Conservation (phyloP, 2,113 vertebrate genomes). For the Cynoglossus semilaevis region DNA sequence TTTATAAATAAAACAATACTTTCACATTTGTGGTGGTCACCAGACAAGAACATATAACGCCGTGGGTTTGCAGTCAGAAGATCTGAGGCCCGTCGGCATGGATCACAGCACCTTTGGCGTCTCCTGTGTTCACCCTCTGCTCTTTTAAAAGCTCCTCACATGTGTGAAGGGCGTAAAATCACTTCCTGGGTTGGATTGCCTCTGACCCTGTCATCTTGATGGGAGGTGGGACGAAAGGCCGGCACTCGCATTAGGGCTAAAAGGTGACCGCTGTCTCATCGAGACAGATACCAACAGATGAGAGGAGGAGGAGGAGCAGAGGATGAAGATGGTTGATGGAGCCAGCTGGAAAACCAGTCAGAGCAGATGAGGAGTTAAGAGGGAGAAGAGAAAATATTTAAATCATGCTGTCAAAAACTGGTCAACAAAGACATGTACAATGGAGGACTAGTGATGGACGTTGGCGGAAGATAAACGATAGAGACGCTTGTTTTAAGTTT, state of each 20-base stretch:
- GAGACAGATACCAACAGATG: conserved; percentile 59
- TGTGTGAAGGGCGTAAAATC: conserved; percentile 62
- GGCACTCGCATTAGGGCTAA: conserved; percentile 43
- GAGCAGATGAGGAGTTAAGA: conserved; percentile 13
- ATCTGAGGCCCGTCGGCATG: conserved; percentile 25
- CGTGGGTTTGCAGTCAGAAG: neutral
- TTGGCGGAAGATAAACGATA: too few species aligned
- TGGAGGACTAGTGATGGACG: too few species aligned
- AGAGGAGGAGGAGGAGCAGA: conserved; percentile 21
- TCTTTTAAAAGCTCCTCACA: conserved; percentile 37
- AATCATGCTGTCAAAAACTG: neutral
- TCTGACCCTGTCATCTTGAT: conserved; percentile 53
- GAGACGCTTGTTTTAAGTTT: too few species aligned
- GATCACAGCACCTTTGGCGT: conserved; percentile 18
- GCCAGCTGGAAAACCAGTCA: conserved; percentile 67
- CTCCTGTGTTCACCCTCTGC: conserved; percentile 23
- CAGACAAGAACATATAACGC: too few species aligned
- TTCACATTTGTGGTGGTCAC: too few species aligned
- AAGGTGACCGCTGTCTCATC: conserved; percentile 50
- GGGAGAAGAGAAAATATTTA: neutral
- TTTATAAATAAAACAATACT: too few species aligned
- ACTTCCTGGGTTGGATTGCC: conserved; percentile 54
- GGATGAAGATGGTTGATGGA: conserved; percentile 22
- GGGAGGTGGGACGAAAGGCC: conserved; percentile 43
- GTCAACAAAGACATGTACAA: neutral